Percentiles rank a stretch among this genome's conserved stretches.
Conservation (phyloP, 2,113 vertebrate species). For the Nicator chloris region DNA sequence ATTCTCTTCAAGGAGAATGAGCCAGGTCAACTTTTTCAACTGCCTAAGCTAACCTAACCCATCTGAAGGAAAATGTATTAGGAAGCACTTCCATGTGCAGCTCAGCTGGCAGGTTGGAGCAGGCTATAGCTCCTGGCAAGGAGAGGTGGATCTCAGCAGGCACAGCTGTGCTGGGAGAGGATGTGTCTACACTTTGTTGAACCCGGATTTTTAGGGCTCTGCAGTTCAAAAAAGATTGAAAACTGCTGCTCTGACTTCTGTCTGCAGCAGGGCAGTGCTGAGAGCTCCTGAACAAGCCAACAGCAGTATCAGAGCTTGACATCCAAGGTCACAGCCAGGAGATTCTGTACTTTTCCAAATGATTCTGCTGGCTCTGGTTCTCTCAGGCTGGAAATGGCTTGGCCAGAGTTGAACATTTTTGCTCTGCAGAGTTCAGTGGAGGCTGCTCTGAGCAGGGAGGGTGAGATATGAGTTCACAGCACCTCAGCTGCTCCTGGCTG, state of each 20-base stretch:
- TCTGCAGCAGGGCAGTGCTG: background rate
- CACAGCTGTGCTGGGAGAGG: slow-evolving; percentile 36
- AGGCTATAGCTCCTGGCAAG: background rate
- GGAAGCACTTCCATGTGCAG: slow-evolving; percentile 2
- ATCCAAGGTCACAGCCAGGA: background rate
- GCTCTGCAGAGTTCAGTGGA: background rate
- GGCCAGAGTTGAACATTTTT: background rate
- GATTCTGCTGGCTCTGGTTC: slow-evolving; percentile 8
- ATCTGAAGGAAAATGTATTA: background rate
- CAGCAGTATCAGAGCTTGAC: background rate
- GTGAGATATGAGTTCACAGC: background rate
- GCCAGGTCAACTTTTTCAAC: slow-evolving; percentile 13
- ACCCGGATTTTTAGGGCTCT: background rate
- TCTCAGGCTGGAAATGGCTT: slow-evolving; percentile 12
- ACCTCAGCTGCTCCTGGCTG: background rate
- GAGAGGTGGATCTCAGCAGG: slow-evolving; percentile 50
- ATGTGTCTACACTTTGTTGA: background rate
- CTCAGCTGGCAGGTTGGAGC: slow-evolving; percentile 21
- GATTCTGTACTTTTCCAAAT: slow-evolving; percentile 37
- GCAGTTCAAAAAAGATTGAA: background rate
- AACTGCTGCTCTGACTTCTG: background rate
- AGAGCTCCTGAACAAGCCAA: background rate
- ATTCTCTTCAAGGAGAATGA: slow-evolving; percentile 30
- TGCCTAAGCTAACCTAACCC: background rate
- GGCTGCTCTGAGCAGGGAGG: background rate